phyloP scores from a whole-genome alignment of 2,888 invertebrate genomes.

The Zelleria hepariella region DNA sequence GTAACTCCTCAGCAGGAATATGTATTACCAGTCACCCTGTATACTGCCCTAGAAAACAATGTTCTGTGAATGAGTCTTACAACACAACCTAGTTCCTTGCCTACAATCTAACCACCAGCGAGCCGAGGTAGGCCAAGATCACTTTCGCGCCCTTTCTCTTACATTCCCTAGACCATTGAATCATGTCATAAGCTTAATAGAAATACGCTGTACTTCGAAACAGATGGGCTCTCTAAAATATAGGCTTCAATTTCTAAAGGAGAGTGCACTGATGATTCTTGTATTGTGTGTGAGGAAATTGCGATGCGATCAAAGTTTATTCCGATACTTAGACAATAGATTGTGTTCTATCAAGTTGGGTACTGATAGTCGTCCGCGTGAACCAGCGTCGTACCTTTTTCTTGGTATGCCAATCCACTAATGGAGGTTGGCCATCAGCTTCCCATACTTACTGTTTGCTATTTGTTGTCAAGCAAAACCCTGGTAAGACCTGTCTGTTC shows the following conservation, averaged over 20 bases:
- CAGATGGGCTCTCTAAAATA: neutral
- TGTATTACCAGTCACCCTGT: too few relatives aligned
- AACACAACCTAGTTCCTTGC: neutral
- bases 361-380: too few relatives aligned
- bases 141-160: constrained; percentile 2
- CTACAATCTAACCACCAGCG: neutral
- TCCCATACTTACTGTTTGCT: too few relatives aligned
- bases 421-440: too few relatives aligned
- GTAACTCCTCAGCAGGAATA: too few relatives aligned
- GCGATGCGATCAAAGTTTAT: neutral
- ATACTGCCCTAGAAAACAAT: neutral
- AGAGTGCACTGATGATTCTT: neutral
- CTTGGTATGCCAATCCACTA: too few relatives aligned
- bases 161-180: constrained; percentile 1
- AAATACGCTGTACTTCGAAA: neutral
- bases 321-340: neutral
- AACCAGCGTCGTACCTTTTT: too few relatives aligned
- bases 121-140: neutral
- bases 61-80: neutral
- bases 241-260: neutral
- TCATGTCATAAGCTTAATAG: neutral
- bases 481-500: too few relatives aligned
- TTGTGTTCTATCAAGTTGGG: neutral
- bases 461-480: too few relatives aligned
- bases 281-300: neutral